These are phyloP conservation scores for Tribolium freemani DNA, from an alignment of 2,888 invertebrate species.

Conservation along the genomic window DNA sequence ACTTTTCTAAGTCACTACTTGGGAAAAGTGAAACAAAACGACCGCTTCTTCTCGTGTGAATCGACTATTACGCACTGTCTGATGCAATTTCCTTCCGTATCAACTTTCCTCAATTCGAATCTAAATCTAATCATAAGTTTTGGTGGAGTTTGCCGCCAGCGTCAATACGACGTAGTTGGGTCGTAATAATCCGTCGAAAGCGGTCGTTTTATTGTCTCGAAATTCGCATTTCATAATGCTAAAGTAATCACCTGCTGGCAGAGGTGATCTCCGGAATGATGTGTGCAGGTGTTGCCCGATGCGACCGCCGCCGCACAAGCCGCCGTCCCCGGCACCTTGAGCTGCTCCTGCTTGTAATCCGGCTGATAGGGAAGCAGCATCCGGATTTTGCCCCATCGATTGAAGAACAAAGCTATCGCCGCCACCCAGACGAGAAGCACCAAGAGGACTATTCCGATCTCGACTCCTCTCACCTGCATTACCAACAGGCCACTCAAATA, in stretches of 20 bases:
- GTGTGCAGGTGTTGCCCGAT: slow-evolving; percentile 71
- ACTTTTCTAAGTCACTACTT: no score
- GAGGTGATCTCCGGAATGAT: slow-evolving; percentile 72
- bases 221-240: no score
- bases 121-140: no score
- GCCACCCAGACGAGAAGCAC: slow-evolving; percentile 88
- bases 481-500: no score
- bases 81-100: no score
- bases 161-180: no score
- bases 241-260: slow-evolving; percentile 72
- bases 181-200: background rate
- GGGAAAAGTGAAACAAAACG: no score
- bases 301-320: slow-evolving; percentile 75
- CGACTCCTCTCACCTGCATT: slow-evolving; percentile 86
- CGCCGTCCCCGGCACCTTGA: slow-evolving; percentile 83
- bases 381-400: slow-evolving; percentile 90
- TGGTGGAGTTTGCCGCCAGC: no score
- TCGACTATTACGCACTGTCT: no score
- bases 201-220: no score
- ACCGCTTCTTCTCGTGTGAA: no score
- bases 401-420: slow-evolving; percentile 89
- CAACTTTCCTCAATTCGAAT: no score
- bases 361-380: slow-evolving; percentile 94
- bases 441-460: slow-evolving; percentile 89
- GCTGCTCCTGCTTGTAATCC: slow-evolving; percentile 87